These are phyloP conservation scores for Eidolon helvum DNA, from an alignment of 2,113 vertebrate species.

Conservation along the genomic window DNA sequence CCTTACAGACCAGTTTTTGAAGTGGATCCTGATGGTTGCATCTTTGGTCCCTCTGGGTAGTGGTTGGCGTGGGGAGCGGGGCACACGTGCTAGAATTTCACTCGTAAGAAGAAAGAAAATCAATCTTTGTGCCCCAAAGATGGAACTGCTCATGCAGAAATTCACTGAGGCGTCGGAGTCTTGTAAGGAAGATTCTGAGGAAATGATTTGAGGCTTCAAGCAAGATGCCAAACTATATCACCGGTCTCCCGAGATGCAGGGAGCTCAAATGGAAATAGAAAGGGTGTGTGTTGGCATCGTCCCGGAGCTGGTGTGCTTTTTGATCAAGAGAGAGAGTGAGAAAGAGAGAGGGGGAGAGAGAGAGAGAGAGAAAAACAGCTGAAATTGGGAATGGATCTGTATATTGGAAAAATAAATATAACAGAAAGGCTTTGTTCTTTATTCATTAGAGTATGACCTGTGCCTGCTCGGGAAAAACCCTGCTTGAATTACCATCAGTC, in stretches of 20 bases:
- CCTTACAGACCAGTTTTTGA: constrained; percentile 59
- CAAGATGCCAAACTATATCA: constrained; percentile 32
- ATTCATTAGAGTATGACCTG: background rate
- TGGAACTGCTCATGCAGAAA: constrained; percentile 78
- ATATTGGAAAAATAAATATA: constrained; percentile 52
- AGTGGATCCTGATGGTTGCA: constrained; percentile 64
- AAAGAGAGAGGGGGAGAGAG: background rate
- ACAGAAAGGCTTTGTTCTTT: constrained; percentile 13
- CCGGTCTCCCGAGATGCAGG: background rate
- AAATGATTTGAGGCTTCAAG: constrained; percentile 54
- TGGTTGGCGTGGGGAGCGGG: background rate
- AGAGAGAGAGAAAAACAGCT: background rate
- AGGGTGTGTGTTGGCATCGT: background rate
- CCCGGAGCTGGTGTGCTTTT: background rate
- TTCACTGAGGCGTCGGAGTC: constrained; percentile 56
- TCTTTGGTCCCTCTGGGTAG: constrained; percentile 46
- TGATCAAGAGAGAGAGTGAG: constrained; percentile 39
- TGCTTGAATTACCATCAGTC: background rate
- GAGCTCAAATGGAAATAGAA: constrained; percentile 41
- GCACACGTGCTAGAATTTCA: constrained; percentile 66
- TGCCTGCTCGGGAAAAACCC: background rate
- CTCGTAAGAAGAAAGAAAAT: constrained; percentile 80
- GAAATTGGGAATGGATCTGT: background rate
- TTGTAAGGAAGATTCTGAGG: constrained; percentile 66
- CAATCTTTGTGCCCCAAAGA: constrained; percentile 81